phyloP scores from a whole-genome alignment of 2,797 vertebrate species.

The Pangasius djambal region DNA sequence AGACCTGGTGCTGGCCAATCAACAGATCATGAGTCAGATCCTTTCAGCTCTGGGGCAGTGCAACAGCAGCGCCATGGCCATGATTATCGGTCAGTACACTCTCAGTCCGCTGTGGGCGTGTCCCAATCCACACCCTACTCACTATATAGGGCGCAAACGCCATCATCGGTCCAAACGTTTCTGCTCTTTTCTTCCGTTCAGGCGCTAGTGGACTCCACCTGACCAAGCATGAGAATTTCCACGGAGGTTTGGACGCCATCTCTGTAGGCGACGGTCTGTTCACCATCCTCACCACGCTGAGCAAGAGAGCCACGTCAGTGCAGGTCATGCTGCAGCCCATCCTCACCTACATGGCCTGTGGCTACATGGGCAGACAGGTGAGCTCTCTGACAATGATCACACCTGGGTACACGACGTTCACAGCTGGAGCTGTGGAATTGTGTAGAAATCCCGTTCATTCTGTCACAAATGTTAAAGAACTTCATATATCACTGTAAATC shows the following conservation, averaged over 20 bases:
- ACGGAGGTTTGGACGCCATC: slow-evolving; percentile 96
- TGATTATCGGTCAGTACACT: slow-evolving; percentile 93
- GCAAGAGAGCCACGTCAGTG: slow-evolving; percentile 94
- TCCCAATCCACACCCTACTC: background rate
- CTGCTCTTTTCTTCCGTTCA: slow-evolving; percentile 55
- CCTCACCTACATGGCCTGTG: slow-evolving; percentile 99
- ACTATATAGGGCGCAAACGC: background rate
- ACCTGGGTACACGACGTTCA: background rate
- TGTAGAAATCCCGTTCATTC: background rate
- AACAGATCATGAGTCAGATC: slow-evolving; percentile 99
- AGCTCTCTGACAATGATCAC: slow-evolving; percentile 45
- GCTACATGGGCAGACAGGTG: slow-evolving; percentile 99
- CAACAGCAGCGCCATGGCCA: slow-evolving; percentile 99
- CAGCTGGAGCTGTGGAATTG: background rate
- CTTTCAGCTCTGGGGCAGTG: slow-evolving; percentile 95
- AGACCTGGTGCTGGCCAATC: slow-evolving; percentile 95
- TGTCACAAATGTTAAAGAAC: no score
- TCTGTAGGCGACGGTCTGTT: slow-evolving; percentile 98
- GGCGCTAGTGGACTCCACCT: slow-evolving; percentile 97
- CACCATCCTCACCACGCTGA: slow-evolving; percentile 96
- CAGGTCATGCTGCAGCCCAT: slow-evolving; percentile 99
- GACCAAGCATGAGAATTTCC: slow-evolving; percentile 98
- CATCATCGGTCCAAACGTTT: no score
- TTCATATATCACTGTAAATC: background rate
- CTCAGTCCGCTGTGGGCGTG: background rate